These are phyloP conservation scores for Agapornis roseicollis DNA, from an alignment of 2,113 vertebrate species.

Conservation along the genomic window DNA sequence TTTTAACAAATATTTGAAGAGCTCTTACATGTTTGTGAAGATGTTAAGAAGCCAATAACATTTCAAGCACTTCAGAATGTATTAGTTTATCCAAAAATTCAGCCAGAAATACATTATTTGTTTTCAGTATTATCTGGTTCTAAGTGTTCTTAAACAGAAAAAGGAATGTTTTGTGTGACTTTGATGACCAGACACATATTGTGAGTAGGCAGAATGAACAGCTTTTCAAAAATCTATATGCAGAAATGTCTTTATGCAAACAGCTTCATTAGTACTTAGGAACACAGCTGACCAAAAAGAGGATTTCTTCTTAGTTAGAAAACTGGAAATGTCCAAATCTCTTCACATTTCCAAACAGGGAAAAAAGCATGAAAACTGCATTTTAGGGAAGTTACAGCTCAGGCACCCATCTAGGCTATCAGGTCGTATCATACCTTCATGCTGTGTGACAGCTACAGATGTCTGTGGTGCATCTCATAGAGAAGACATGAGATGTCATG, in stretches of 20 bases:
- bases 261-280: not conserved
- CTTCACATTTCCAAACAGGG: not conserved
- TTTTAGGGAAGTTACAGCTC: not conserved
- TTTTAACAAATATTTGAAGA: not conserved
- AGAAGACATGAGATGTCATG: not conserved
- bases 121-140: not conserved
- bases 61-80: not conserved
- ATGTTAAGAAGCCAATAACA: not conserved
- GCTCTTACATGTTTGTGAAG: not conserved
- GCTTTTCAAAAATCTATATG: not conserved
- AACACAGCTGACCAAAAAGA: not conserved
- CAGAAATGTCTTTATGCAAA: not conserved
- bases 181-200: not conserved
- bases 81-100: not conserved
- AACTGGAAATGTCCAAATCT: not conserved
- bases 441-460: not conserved
- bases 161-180: not conserved
- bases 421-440: not conserved
- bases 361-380: not conserved
- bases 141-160: not conserved
- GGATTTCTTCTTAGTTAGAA: not conserved
- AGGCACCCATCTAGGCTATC: not conserved
- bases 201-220: not conserved
- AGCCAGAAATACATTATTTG: not conserved
- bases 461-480: not conserved